Conservation (phyloP, 2,797 vertebrate genomes). For the Synaphobranchus kaupii region DNA sequence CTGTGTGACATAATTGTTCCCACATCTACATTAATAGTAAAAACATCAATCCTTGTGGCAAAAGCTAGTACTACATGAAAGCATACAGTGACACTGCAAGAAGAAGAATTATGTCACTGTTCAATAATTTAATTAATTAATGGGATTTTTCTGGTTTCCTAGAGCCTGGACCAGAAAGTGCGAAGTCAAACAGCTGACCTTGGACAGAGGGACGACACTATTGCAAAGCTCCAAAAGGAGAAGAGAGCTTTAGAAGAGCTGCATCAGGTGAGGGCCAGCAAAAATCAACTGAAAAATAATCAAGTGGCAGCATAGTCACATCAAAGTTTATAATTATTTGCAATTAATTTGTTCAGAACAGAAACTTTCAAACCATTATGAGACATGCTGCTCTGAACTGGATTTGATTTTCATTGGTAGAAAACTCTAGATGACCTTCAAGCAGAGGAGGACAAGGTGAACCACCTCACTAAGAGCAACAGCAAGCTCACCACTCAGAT, state of each 20-base stretch:
- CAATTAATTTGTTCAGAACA: background rate
- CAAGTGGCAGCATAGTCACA: background rate
- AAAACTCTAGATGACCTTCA: conserved; percentile 76
- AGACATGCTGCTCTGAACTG: background rate
- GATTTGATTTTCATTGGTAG: conserved; percentile 45
- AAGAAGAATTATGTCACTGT: background rate
- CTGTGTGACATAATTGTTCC: background rate
- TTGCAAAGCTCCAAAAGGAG: conserved; percentile 71
- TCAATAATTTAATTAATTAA: background rate
- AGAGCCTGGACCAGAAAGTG: conserved; percentile 71
- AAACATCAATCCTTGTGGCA: background rate
- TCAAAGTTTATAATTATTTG: no score
- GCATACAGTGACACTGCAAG: background rate
- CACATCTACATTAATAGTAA: background rate
- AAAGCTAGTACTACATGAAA: background rate
- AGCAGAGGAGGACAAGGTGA: conserved; percentile 73
- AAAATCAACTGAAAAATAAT: background rate
- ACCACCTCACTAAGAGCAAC: conserved; percentile 67
- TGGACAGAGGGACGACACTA: conserved; percentile 66
- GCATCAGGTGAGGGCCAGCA: conserved; percentile 61
- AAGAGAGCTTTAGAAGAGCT: conserved; percentile 72
- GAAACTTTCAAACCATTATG: background rate
- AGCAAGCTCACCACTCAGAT: conserved; percentile 66
- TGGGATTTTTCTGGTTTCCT: conserved; percentile 8
- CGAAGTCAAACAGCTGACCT: conserved; percentile 66